These are phyloP conservation scores for Ceratoteleas bidentatus DNA, from an alignment of 1,140 invertebrate genomes.

Conservation along the genomic window DNA sequence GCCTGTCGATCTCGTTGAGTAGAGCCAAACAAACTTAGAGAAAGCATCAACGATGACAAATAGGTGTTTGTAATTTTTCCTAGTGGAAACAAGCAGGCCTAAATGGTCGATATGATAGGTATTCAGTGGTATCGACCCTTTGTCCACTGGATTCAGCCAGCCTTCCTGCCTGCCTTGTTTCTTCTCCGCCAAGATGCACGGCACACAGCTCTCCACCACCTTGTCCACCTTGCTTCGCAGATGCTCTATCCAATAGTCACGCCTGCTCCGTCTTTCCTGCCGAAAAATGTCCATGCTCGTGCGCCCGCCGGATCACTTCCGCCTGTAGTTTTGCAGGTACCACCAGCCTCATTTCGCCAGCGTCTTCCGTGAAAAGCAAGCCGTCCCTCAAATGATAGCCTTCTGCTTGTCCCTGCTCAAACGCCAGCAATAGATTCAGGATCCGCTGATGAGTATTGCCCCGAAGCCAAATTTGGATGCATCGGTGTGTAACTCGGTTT, in stretches of 20 bases:
- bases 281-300: conserved; percentile 2
- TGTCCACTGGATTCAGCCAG: not conserved
- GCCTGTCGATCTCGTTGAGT: not conserved
- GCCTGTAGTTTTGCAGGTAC: not conserved
- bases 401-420: not conserved
- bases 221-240: not conserved
- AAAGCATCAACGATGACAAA: not conserved
- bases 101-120: conserved; percentile 2
- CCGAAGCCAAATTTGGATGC: not conserved
- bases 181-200: conserved; percentile 3
- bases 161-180: not conserved
- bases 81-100: not conserved
- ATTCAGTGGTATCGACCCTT: not conserved
- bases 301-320: not conserved
- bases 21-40: not conserved
- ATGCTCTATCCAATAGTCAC: not conserved
- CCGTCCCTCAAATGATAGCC: not conserved
- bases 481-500: conserved; percentile 1
- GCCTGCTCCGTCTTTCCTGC: not conserved
- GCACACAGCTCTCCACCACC: not conserved
- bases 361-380: not conserved
- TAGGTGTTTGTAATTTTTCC: not conserved
- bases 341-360: not conserved
- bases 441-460: not conserved
- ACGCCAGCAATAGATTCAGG: too few relatives aligned